Percentiles rank a stretch among this genome's conserved stretches.
phyloP scores from a whole-genome alignment of 1,140 invertebrate species.

The Lepeophtheirus salmonis region DNA sequence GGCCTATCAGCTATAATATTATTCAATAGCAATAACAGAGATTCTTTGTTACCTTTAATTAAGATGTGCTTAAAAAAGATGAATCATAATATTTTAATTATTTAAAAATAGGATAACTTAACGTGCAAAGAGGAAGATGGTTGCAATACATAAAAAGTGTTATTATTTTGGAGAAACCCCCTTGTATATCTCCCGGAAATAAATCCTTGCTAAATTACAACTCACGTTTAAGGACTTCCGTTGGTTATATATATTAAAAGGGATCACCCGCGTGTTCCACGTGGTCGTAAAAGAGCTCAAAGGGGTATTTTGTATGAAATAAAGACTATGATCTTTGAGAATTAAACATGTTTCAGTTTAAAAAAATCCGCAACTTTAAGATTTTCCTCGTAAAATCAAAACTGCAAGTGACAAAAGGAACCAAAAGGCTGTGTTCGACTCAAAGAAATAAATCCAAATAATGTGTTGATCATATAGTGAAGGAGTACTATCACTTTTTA shows the following conservation, averaged over 20 bases:
- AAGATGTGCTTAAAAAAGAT: too few species aligned
- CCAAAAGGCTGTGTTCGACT: constrained; percentile 28
- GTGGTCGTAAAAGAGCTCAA: constrained; percentile 77
- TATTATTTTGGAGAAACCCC: constrained; percentile 71
- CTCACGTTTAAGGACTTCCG: constrained; percentile 65
- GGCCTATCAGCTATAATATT: too few species aligned
- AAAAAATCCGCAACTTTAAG: constrained; percentile 80
- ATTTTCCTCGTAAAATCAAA: constrained; percentile 35
- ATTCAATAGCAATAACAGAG: too few species aligned
- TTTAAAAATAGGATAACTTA: too few species aligned
- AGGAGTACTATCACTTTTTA: constrained; percentile 92
- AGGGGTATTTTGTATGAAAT: constrained; percentile 60
- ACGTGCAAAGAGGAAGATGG: constrained; percentile 3
- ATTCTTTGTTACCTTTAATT: too few species aligned
- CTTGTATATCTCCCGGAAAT: constrained; percentile 70
- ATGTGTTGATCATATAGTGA: constrained; percentile 74
- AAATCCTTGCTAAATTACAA: constrained; percentile 79
- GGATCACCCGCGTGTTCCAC: constrained; percentile 91
- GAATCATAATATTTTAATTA: too few species aligned
- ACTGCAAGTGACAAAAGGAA: constrained; percentile 34
- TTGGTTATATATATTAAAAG: constrained; percentile 85
- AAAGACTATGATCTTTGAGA: constrained; percentile 77
- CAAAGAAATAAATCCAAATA: constrained; percentile 33
- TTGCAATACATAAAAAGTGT: neutral
- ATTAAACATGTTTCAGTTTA: constrained; percentile 91